Conservation (phyloP, 1,140 invertebrate genomes). For the Drosophila nebulosa region DNA sequence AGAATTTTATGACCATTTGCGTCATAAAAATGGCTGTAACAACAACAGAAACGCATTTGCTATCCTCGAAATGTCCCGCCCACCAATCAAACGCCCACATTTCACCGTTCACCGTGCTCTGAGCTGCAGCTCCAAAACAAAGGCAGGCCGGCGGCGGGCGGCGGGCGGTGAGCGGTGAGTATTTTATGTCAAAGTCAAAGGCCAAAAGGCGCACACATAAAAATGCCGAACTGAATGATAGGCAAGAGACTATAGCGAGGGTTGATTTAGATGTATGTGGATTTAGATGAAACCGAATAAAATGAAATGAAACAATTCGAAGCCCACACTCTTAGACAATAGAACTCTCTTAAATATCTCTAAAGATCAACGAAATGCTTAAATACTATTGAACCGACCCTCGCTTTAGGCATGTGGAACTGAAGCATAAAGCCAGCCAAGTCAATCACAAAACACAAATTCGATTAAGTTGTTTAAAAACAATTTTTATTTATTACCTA, state of each 20-base stretch:
- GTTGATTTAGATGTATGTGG: slow-evolving; percentile 3
- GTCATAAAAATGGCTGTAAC: slow-evolving; percentile 70
- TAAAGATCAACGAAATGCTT: too few relatives aligned
- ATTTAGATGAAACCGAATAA: too few relatives aligned
- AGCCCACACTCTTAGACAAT: too few relatives aligned
- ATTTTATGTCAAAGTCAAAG: slow-evolving; percentile 74
- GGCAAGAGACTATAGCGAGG: slow-evolving; percentile 33
- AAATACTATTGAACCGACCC: slow-evolving; percentile 1
- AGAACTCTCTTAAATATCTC: too few relatives aligned
- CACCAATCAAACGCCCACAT: neutral
- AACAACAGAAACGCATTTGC: slow-evolving; percentile 76
- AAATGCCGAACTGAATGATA: slow-evolving; percentile 39
- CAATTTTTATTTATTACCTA: slow-evolving; percentile 76
- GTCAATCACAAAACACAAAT: slow-evolving; percentile 75
- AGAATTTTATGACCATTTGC: slow-evolving; percentile 67
- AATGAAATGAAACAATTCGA: too few relatives aligned
- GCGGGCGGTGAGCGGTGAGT: too few relatives aligned
- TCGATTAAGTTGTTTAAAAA: slow-evolving; percentile 79
- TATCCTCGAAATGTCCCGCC: slow-evolving; percentile 9
- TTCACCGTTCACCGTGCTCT: neutral
- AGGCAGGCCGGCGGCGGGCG: too few relatives aligned
- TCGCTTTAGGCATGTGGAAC: neutral
- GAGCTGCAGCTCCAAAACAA: slow-evolving; percentile 33
- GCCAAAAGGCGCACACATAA: slow-evolving; percentile 70
- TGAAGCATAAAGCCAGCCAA: slow-evolving; percentile 12